A percentile compares a stretch with the other conserved stretches of the same genome.
phyloP scores from a whole-genome alignment of 92 coral and sea anemone species.

The Zoanthus solanderi region DNA sequence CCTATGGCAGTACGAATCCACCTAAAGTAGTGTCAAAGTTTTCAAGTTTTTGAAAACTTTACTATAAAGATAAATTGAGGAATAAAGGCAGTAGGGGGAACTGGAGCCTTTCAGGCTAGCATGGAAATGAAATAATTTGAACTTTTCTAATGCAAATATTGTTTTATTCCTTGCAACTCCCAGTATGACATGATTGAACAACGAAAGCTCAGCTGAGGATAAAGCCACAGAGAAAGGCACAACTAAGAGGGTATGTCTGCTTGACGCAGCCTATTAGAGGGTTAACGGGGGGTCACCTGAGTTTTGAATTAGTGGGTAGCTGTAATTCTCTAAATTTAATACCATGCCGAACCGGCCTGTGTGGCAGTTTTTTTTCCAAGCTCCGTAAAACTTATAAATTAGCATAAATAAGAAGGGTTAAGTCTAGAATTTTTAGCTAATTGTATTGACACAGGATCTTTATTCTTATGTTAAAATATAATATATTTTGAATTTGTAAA shows the following conservation, averaged over 20 bases:
- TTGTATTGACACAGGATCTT: no score
- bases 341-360: background rate
- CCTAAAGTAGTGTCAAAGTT: background rate
- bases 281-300: background rate
- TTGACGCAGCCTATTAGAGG: background rate
- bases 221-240: background rate
- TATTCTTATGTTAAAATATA: no score
- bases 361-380: no score
- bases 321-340: background rate
- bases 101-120: constrained; percentile 26
- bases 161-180: constrained; percentile 1
- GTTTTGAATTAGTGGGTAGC: background rate
- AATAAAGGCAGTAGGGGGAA: background rate
- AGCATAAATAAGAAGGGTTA: no score
- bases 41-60: background rate
- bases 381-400: no score
- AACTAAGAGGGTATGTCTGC: background rate
- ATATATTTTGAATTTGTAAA: no score
- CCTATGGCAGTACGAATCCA: background rate
- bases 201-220: background rate
- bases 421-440: no score
- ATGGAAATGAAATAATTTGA: constrained; percentile 3
- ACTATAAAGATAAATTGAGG: constrained; percentile 5
- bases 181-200: background rate
- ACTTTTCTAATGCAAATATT: constrained; percentile 30